phyloP scores from a whole-genome alignment of 1,140 invertebrate genomes.

The Mycetomoellerius zeteki region DNA sequence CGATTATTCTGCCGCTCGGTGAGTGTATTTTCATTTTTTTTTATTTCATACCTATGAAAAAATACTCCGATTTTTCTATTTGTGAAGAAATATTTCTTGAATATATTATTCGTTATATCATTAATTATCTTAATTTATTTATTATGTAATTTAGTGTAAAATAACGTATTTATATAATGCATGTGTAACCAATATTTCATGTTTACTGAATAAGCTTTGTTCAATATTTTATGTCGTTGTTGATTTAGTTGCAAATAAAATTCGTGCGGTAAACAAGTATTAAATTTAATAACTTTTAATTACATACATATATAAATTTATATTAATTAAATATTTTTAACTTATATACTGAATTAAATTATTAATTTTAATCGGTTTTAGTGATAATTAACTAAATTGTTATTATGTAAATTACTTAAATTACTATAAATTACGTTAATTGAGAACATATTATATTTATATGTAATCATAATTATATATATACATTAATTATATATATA shows the following conservation, averaged over 20 bases:
- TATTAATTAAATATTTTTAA: slow-evolving; percentile 3
- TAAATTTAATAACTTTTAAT: slow-evolving; percentile 22
- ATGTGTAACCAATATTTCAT: slow-evolving; percentile 27
- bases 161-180: not conserved
- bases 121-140: not conserved
- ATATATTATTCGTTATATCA: not conserved
- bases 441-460: not conserved
- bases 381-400: slow-evolving; percentile 15
- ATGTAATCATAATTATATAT: not conserved
- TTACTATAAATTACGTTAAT: slow-evolving; percentile 1
- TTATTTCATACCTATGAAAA: not conserved
- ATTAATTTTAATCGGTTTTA: not conserved
- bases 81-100: not conserved
- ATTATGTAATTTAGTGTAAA: not conserved
- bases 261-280: not conserved
- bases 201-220: not conserved
- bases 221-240: not conserved
- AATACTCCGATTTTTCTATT: not conserved
- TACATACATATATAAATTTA: slow-evolving; percentile 20
- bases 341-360: not conserved
- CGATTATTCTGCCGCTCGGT: slow-evolving; percentile 68
- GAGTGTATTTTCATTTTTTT: slow-evolving; percentile 53
- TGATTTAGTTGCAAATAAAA: not conserved
- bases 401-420: not conserved
- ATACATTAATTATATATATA: not conserved